Evolutionary conservation across 2,113 vertebrate genomes (phyloP).

Genomic region (Baryphthengus martii): DNA sequence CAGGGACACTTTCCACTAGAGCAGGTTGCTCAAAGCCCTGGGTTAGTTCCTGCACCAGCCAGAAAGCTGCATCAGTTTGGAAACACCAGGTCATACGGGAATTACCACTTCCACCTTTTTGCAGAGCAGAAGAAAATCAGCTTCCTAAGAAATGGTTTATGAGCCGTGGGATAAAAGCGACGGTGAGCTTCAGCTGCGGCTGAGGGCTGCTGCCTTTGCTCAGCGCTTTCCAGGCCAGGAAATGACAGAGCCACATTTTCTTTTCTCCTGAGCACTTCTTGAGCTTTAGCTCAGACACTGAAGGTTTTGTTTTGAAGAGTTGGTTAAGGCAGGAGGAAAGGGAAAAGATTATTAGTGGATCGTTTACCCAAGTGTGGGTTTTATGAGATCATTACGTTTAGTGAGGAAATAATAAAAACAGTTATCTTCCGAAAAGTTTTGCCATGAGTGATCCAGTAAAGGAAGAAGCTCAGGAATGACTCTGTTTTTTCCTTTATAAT

Average conservation of each 20-base stretch:
- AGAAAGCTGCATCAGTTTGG: rapidly evolving
- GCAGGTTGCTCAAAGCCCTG: not conserved
- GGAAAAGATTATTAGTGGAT: not conserved
- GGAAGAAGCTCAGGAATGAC: not conserved
- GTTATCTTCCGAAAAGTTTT: not conserved
- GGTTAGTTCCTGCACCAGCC: not conserved
- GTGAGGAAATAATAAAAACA: not conserved
- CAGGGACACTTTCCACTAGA: not conserved
- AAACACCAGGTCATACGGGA: not conserved
- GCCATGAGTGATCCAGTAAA: not conserved
- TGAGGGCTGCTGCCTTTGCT: not conserved
- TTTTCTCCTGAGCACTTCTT: not conserved
- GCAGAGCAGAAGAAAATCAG: not conserved
- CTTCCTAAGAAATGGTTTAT: not conserved
- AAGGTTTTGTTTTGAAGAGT: not conserved
- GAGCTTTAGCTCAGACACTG: not conserved
- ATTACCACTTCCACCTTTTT: not conserved
- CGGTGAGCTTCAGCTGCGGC: not conserved
- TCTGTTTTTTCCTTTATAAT: not conserved
- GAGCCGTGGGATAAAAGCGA: not conserved
- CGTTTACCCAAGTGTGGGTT: not conserved
- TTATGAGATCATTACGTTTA: not conserved
- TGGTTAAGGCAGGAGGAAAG: not conserved
- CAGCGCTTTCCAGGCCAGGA: rapidly evolving
- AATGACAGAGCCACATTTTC: not conserved